phyloP scores from a whole-genome alignment of 2,888 invertebrate genomes.

The Megamerina dolium region DNA sequence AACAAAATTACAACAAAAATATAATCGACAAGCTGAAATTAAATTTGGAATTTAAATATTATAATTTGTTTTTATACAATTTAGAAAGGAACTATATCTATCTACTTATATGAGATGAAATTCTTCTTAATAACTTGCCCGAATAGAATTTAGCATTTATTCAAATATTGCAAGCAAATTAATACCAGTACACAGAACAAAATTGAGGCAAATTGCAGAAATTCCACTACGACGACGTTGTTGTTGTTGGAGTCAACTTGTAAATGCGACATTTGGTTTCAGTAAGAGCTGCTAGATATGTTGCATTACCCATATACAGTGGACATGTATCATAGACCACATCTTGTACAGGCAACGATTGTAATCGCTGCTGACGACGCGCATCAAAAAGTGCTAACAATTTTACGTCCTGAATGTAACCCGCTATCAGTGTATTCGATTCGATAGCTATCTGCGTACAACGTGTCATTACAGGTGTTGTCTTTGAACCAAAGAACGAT shows the following conservation, averaged over 20 bases:
- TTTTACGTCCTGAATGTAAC: constrained; percentile 68
- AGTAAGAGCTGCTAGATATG: constrained; percentile 60
- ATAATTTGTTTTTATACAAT: too few species aligned
- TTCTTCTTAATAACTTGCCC: too few species aligned
- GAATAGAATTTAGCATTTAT: too few species aligned
- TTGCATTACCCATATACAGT: constrained; percentile 51
- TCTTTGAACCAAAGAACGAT: constrained; percentile 61
- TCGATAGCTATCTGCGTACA: constrained; percentile 47
- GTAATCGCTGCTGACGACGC: constrained; percentile 52
- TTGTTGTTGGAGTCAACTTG: constrained; percentile 46
- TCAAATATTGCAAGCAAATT: too few species aligned
- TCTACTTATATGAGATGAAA: too few species aligned
- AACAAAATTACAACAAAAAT: too few species aligned
- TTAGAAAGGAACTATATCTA: too few species aligned
- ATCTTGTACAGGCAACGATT: constrained; percentile 58
- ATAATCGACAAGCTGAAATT: too few species aligned
- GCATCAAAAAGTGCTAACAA: constrained; percentile 61
- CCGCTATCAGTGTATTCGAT: constrained; percentile 60
- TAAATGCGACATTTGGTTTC: constrained; percentile 63
- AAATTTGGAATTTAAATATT: too few species aligned
- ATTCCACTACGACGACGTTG: constrained; percentile 5
- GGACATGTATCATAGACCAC: constrained; percentile 64
- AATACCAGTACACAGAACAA: too few species aligned
- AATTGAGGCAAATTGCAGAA: too few species aligned
- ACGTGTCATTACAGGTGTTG: constrained; percentile 61